Base-by-base conservation (phyloP, 2,888 invertebrate species). In the Synanthedon tipuliformis region DNA sequence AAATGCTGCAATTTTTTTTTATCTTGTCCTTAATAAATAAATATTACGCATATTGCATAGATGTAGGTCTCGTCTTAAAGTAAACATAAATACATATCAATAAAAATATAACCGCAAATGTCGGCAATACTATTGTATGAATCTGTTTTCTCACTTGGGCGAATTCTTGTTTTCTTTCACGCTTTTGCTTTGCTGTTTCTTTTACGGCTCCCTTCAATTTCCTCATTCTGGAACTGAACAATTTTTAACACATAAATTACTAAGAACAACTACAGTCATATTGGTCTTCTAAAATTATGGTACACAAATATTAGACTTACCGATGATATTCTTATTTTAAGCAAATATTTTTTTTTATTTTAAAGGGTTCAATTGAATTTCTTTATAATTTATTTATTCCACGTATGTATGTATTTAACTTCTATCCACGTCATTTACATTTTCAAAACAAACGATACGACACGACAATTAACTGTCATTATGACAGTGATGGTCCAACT, bases 101-200 rank as follows among this genome's bases (percentile, higher is more conserved):
- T 52, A 93, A 71, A 61, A 92, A 92, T 59, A 94, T 85, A 34
- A 91, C 92, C 51, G 89, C 92, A 57, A 93, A 69, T 53, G 92
- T 91, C 5, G 94, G 95, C 62, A 94, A 75, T 56, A 93, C 96
- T 55, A 95, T 83, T 1, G 94, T 94, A 68, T 92, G 91, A n/a
- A 94, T 89, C 71, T 94, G 92, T 69, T 92, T 92, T 65, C 94
- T 92, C 70, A 91, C 92, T 74, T 93, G 92, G 8, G 92, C 88
- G 67, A 95, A 95, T 61, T 95, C 95, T 78, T 93, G 92, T 81
- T 93, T 94, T 41, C 96, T 90, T 68, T 95, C 94, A 65, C 93
- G 92, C 72, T 94, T 94, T 77, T 95, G 95, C 72, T 92, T 92
- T 11, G 92, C 92, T 0, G 93, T 93, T 83, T 95, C 95, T 81